Percentiles rank a stretch among this genome's conserved stretches.
phyloP scores from a whole-genome alignment of 2,113 vertebrate species.

The Pachycephala philippinensis region DNA sequence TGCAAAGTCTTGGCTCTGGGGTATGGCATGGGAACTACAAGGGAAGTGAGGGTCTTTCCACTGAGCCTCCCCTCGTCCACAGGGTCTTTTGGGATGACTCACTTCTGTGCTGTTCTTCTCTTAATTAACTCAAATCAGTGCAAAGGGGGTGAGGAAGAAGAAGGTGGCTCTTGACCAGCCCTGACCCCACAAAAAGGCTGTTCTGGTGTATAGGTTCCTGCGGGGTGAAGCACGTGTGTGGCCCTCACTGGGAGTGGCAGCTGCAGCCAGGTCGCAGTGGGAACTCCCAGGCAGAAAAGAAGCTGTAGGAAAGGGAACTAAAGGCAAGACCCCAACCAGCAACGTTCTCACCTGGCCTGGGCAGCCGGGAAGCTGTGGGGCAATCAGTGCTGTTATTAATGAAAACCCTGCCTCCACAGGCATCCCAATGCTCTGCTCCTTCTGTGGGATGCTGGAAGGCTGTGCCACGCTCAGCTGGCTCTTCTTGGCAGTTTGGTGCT shows the following conservation, averaged over 20 bases:
- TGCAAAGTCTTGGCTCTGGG: background rate
- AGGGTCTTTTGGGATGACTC: background rate
- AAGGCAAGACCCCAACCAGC: background rate
- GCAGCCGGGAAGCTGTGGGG: background rate
- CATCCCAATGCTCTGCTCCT: background rate
- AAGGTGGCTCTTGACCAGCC: background rate
- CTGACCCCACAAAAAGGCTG: background rate
- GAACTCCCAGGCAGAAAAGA: background rate
- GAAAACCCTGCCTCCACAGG: background rate
- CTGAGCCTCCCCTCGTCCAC: background rate
- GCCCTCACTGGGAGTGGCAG: background rate
- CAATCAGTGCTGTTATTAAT: background rate
- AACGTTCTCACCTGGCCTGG: background rate
- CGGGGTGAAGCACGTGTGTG: fast-evolving
- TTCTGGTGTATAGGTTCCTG: fast-evolving
- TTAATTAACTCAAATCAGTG: background rate
- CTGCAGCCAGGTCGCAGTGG: background rate
- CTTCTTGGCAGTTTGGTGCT: background rate
- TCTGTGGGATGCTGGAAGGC: background rate
- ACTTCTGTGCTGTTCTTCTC: background rate
- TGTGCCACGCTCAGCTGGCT: background rate
- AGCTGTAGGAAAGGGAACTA: background rate
- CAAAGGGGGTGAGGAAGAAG: background rate
- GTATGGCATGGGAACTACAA: fast-evolving
- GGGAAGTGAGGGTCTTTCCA: background rate